Evolutionary conservation across 2,888 invertebrate genomes (phyloP).

Genomic region (Teleogryllus oceanicus): DNA sequence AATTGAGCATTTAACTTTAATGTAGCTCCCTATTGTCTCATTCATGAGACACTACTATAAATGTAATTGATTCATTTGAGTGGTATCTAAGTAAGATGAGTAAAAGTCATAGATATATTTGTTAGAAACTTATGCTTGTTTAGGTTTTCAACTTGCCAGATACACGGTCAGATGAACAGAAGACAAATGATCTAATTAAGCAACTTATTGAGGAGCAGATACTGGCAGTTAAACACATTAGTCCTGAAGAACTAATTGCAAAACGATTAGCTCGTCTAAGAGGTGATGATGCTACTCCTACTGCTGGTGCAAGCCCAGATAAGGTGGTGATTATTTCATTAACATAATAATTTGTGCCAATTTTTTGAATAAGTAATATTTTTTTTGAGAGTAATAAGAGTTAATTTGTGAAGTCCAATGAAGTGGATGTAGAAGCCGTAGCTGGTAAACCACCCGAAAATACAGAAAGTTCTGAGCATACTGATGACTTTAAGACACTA

Average conservation of each 20-base stretch:
- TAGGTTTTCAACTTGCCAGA: constrained; percentile 47
- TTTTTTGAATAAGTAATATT: too few relatives aligned
- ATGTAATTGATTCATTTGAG: too few relatives aligned
- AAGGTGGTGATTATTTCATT: too few relatives aligned
- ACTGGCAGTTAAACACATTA: constrained; percentile 43
- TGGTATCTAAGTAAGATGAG: too few relatives aligned
- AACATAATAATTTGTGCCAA: too few relatives aligned
- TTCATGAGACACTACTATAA: too few relatives aligned
- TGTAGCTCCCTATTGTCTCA: too few relatives aligned
- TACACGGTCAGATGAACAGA: constrained; percentile 64
- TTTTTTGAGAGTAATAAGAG: too few relatives aligned
- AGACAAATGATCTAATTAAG: constrained; percentile 65
- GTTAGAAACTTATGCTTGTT: not conserved
- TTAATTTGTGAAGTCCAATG: not conserved
- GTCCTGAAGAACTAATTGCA: constrained; percentile 32
- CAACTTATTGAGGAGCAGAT: constrained; percentile 52
- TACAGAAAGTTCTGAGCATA: not conserved
- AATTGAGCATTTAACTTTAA: too few relatives aligned
- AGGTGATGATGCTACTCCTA: not conserved
- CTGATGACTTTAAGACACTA: not conserved
- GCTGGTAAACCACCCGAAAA: not conserved
- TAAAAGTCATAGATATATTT: not conserved
- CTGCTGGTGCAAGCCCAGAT: too few relatives aligned
- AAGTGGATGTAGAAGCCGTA: not conserved
- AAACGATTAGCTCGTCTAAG: constrained; percentile 29